Conservation (phyloP, 1,140 invertebrate species). For the Nautilus pompilius region DNA sequence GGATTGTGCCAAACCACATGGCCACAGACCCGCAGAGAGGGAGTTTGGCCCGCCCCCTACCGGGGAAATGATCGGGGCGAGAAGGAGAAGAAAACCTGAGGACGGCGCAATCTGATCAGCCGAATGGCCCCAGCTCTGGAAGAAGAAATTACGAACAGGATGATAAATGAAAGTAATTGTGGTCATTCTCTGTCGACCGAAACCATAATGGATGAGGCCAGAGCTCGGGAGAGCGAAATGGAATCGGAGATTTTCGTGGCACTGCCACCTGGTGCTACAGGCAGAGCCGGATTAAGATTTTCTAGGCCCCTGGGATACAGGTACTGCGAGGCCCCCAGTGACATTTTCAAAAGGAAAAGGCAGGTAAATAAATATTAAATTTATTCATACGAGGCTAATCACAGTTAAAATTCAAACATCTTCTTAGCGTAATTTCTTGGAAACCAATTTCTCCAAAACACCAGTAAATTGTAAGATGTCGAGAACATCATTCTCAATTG, state of each 20-base stretch:
- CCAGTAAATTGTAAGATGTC: too few relatives aligned
- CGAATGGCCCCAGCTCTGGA: neutral
- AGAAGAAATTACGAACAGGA: neutral
- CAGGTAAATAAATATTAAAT: too few relatives aligned
- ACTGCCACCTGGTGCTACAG: neutral
- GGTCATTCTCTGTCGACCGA: neutral
- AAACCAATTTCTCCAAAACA: too few relatives aligned
- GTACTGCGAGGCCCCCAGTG: too few relatives aligned
- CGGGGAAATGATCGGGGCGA: neutral
- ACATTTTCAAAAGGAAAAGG: too few relatives aligned
- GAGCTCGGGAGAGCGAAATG: neutral
- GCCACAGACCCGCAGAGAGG: neutral
- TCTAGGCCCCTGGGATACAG: too few relatives aligned
- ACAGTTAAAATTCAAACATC: too few relatives aligned
- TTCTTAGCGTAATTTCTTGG: too few relatives aligned
- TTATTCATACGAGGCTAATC: too few relatives aligned
- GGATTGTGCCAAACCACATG: neutral
- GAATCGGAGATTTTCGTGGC: neutral
- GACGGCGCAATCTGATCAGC: neutral
- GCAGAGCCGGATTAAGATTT: too few relatives aligned
- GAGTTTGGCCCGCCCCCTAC: neutral
- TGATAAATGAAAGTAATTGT: neutral
- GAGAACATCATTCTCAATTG: too few relatives aligned
- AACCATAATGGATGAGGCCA: neutral
- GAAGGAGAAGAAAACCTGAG: neutral